Conservation (phyloP, 2,113 vertebrate species). For the Ictidomys tridecemlineatus region DNA sequence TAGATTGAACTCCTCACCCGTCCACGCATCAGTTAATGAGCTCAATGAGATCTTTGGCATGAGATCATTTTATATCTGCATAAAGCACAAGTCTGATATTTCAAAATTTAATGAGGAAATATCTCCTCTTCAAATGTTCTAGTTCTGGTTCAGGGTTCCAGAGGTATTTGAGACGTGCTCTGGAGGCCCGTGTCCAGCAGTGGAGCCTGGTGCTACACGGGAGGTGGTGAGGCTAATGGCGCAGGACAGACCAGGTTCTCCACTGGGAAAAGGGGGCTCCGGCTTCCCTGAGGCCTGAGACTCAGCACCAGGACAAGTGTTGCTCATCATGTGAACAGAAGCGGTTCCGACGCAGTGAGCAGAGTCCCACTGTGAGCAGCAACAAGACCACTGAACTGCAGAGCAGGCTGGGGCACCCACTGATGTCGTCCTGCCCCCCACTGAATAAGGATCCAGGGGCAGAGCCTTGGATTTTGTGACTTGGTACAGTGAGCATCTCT, state of each 20-base stretch:
- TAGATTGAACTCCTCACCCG: background rate
- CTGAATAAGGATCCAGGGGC: no score
- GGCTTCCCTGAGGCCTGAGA: background rate
- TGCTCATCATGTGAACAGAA: rapidly evolving
- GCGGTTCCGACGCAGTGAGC: rapidly evolving
- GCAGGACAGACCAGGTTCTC: no score
- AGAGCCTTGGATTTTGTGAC: background rate
- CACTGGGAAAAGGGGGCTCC: background rate
- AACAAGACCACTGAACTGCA: rapidly evolving
- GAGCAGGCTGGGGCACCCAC: rapidly evolving
- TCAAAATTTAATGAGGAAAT: background rate
- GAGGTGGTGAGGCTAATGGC: rapidly evolving
- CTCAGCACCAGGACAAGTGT: background rate
- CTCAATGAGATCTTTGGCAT: background rate
- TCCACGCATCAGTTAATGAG: background rate
- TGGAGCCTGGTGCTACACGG: rapidly evolving
- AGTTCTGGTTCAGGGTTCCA: background rate
- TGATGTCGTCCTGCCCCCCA: rapidly evolving
- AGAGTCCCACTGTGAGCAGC: rapidly evolving
- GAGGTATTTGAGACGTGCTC: background rate
- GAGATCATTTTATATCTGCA: background rate
- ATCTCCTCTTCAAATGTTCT: background rate
- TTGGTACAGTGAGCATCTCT: background rate
- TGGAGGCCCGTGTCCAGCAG: no score
- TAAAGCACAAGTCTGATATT: background rate